Percentiles rank a stretch among this genome's conserved stretches.
These are phyloP conservation scores for Strigops habroptila DNA, from an alignment of 2,113 vertebrate species.

Conservation along the genomic window DNA sequence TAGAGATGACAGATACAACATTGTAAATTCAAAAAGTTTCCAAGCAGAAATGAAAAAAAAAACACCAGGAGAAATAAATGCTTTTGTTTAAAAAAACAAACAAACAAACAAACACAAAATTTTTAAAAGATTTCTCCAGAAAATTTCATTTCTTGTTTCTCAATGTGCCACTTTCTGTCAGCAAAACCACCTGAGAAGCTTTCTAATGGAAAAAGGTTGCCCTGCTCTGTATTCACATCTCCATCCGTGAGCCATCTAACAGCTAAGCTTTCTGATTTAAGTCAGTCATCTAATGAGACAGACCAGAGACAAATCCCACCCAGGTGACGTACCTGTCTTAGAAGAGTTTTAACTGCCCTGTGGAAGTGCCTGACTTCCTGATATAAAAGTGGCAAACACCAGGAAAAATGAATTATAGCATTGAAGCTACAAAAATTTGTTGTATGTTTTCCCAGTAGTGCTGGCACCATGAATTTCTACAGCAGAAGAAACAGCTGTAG, in stretches of 20 bases:
- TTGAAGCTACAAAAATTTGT: background rate
- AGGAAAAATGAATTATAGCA: background rate
- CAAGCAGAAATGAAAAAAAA: background rate
- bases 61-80: too few relatives aligned
- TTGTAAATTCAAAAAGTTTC: background rate
- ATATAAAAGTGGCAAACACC: background rate
- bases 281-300: background rate
- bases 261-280: background rate
- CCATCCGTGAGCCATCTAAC: background rate
- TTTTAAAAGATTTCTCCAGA: background rate
- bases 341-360: background rate
- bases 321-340: background rate
- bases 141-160: background rate
- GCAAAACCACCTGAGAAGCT: background rate
- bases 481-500: accelerated
- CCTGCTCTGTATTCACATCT: accelerated
- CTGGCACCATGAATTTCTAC: background rate
- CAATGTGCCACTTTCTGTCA: background rate
- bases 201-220: background rate
- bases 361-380: background rate
- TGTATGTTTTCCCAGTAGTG: background rate
- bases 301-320: background rate
- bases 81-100: background rate
- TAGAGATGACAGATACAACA: background rate
- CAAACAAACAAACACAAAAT: too few relatives aligned